Base-by-base conservation (phyloP, 64 coral and sea anemone species). In the Orbicella faveolata region DNA sequence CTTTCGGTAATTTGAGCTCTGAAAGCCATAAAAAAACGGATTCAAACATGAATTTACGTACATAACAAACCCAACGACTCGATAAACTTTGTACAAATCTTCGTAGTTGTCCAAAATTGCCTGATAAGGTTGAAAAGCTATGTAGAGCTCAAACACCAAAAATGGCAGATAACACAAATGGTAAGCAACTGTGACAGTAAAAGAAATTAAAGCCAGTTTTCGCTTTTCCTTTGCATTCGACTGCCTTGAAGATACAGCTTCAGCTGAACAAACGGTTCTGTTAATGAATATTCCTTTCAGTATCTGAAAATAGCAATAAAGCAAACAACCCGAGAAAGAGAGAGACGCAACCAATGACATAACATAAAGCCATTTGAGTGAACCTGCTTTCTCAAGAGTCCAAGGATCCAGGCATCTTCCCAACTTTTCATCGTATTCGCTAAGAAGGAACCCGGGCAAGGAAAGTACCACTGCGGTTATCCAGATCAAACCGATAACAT, bases 1-100 rank as follows among this genome's bases (percentile, higher is more conserved):
- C 78, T 73, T 33, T 20, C 88, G 30, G 37, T 93, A 96, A 63
- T 91, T 96, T 8, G 91, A 90, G 74, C 92, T 96, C 44, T 96
- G 95, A 83, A 96, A 96, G 26, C 81, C 77, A 61, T 93, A 93
- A 18, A 96, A 51, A 66, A 96, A 61, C 18, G 95, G 92, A 54
- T 96, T 96, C 54, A 96, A 70, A 37, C 79, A 57, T 26, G 92
- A 94, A 52, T 87, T 89, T 61, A 74, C 73, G 25, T 84, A 83
- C 57, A 94, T 39, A 18, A 73, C 61, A 75, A 94, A 80, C 34
- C 77, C 89, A 21, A 91, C 51, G 73, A 86, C 20, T 67, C 77
- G 65, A 54, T 86, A 80, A 21, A 75, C 76, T 30, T 79, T 61
- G 18, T 89, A 65, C 9, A 91, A 55, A 54, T 62, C 13, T 75